A percentile compares a stretch with the other conserved stretches of the same genome.
These are phyloP conservation scores for Leucophora obtusa DNA, from an alignment of 2,888 invertebrate species.

Conservation along the genomic window DNA sequence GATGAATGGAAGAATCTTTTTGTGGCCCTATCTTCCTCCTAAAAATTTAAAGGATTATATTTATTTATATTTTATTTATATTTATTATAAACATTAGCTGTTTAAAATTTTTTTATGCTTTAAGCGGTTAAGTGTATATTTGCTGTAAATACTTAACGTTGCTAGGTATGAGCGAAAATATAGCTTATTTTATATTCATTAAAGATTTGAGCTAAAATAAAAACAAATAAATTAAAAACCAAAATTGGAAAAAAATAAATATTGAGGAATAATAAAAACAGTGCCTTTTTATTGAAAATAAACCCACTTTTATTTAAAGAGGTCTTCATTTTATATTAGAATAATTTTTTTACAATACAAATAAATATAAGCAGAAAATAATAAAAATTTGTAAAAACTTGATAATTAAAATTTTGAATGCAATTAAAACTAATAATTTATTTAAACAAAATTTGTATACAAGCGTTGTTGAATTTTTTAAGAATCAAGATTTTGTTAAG, in stretches of 20 bases:
- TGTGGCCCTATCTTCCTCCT: no score
- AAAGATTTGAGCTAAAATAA: neutral
- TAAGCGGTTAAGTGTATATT: no score
- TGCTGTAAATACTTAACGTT: no score
- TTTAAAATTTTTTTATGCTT: no score
- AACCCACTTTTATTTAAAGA: slow-evolving; percentile 51
- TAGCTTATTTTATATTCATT: neutral
- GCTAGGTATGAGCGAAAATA: no score
- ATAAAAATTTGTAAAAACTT: slow-evolving; percentile 7
- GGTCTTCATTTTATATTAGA: slow-evolving; percentile 23
- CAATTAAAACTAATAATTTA: slow-evolving; percentile 4
- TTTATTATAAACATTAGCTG: no score
- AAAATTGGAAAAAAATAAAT: neutral
- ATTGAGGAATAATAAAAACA: neutral
- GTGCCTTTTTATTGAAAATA: slow-evolving; percentile 22
- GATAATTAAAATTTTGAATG: neutral
- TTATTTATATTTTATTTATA: no score
- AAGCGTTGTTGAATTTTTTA: neutral
- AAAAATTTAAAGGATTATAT: no score
- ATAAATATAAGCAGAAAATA: slow-evolving; percentile 17
- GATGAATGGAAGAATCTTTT: no score
- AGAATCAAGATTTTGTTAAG: neutral
- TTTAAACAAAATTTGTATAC: neutral
- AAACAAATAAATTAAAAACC: no score
- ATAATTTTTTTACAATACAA: slow-evolving; percentile 10